Evolutionary conservation across 2,797 vertebrate genomes (phyloP).

Genomic region (Crossoptilon crossoptilon): DNA sequence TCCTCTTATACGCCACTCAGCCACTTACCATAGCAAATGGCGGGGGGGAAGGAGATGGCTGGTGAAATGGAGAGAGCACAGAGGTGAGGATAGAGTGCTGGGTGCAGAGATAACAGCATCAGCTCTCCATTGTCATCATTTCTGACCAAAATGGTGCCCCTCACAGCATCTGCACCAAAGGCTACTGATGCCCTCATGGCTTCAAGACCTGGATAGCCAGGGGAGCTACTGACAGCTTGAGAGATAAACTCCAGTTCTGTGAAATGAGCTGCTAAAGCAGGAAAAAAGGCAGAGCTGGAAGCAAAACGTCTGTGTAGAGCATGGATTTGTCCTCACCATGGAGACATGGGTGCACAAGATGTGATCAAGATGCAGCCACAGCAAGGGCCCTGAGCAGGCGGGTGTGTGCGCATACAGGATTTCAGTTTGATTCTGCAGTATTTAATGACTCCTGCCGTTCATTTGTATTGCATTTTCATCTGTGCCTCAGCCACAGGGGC

Average conservation of each 20-base stretch:
- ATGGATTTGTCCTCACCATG: not conserved
- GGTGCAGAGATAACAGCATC: fast-evolving
- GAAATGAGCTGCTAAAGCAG: not conserved
- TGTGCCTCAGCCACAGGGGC: not conserved
- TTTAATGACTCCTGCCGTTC: not conserved
- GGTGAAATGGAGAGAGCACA: not conserved
- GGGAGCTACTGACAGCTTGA: not conserved
- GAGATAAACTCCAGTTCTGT: not conserved
- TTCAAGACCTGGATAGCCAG: not conserved
- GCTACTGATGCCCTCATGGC: fast-evolving
- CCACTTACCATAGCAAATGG: fast-evolving
- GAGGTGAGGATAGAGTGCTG: not conserved
- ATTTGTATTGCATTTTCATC: not conserved
- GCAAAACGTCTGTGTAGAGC: not conserved
- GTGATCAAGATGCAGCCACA: not conserved
- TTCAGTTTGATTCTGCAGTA: not conserved
- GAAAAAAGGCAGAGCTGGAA: not conserved
- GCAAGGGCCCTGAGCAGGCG: not conserved
- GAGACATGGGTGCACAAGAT: not conserved
- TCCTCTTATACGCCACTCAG: not conserved
- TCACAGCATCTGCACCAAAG: fast-evolving
- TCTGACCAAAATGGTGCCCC: not conserved
- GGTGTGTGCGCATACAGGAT: not conserved
- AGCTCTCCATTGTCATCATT: not conserved
- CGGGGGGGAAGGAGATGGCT: not conserved